phyloP scores from a whole-genome alignment of 92 coral and sea anemone species.

The Anthopleura xanthogrammica region DNA sequence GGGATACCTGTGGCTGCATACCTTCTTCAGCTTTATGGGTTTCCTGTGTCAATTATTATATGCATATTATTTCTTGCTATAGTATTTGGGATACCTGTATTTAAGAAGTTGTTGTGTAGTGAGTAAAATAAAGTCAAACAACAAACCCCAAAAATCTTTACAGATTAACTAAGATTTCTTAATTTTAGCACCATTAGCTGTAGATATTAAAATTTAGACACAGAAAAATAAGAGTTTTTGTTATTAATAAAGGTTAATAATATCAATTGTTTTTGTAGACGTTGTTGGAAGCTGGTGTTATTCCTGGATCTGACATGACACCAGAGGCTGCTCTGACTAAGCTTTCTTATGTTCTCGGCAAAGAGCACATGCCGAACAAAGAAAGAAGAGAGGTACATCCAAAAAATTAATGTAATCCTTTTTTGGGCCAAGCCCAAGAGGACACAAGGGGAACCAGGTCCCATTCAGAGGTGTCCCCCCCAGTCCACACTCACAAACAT shows the following conservation, averaged over 20 bases:
- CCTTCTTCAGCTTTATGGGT: neutral
- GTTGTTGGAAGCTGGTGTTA: slow-evolving; percentile 80
- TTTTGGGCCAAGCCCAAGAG: too few relatives aligned
- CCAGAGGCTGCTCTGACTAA: slow-evolving; percentile 98
- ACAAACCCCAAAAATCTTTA: too few relatives aligned
- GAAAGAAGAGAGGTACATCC: slow-evolving; percentile 74
- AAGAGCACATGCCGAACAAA: slow-evolving; percentile 44
- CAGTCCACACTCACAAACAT: too few relatives aligned
- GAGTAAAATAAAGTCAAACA: too few relatives aligned
- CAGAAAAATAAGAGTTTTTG: neutral
- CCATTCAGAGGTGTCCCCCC: too few relatives aligned
- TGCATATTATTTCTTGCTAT: neutral
- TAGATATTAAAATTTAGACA: neutral
- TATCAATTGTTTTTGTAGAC: slow-evolving; percentile 35
- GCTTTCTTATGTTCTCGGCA: slow-evolving; percentile 84
- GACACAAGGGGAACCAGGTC: too few relatives aligned
- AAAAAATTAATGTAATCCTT: too few relatives aligned
- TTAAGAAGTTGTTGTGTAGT: too few relatives aligned
- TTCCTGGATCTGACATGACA: slow-evolving; percentile 97
- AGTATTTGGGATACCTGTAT: too few relatives aligned
- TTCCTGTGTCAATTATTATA: neutral
- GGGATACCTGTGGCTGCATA: neutral
- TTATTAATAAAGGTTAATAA: neutral
- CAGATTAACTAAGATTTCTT: too few relatives aligned
- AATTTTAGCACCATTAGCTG: too few relatives aligned